Conservation (phyloP, 2,888 invertebrate genomes). For the Tillus elongatus region DNA sequence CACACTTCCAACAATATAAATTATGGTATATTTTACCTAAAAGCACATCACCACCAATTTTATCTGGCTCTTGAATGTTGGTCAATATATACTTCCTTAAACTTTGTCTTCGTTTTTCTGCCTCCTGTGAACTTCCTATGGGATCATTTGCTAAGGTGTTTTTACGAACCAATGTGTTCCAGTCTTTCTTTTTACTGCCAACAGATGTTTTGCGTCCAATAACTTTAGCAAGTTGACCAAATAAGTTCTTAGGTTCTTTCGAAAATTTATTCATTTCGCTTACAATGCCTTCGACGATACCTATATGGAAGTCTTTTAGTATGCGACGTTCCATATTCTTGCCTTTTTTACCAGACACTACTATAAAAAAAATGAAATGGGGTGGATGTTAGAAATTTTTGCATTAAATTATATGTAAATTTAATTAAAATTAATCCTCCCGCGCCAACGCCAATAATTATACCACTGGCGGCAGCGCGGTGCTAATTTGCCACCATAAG, state of each 20-base stretch:
- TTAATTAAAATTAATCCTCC: too few species aligned
- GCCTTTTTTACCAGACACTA: slow-evolving; percentile 74
- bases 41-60: slow-evolving; percentile 64
- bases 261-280: slow-evolving; percentile 52
- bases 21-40: slow-evolving; percentile 53
- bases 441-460: too few species aligned
- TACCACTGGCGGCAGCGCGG: too few species aligned
- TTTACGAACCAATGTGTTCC: slow-evolving; percentile 74
- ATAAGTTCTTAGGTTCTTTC: slow-evolving; percentile 67
- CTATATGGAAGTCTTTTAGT: slow-evolving; percentile 84
- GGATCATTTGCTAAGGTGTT: slow-evolving; percentile 63
- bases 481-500: too few species aligned
- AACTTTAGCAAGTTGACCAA: slow-evolving; percentile 73
- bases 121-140: slow-evolving; percentile 67
- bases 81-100: slow-evolving; percentile 61
- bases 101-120: slow-evolving; percentile 60
- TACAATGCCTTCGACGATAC: slow-evolving; percentile 73
- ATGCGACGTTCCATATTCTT: slow-evolving; percentile 79
- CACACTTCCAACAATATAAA: too few species aligned
- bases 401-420: too few species aligned
- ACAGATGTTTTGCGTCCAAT: slow-evolving; percentile 54
- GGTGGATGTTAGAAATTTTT: too few species aligned
- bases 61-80: slow-evolving; percentile 51
- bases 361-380: too few species aligned
- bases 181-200: slow-evolving; percentile 60